Base-by-base conservation (phyloP, 2,888 invertebrate species). In the Chaitophorus viminalis region DNA sequence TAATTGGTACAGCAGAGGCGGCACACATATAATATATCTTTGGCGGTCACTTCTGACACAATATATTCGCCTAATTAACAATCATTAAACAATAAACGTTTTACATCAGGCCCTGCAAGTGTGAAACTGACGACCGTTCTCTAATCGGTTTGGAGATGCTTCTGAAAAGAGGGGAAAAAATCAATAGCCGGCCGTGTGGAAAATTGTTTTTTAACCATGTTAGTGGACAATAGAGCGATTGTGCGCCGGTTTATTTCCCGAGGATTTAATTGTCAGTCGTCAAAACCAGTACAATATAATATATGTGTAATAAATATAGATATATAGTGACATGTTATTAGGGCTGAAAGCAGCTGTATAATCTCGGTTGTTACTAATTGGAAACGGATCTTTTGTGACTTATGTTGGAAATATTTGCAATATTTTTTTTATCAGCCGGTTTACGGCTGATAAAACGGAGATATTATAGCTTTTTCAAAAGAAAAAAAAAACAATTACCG, bases 131-230 rank as follows among this genome's bases (percentile, higher is more conserved):
- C 76, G 39, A 36, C 18, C 36, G 65, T 76, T 68, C 46, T 75
- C 46, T 75, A 84, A 84, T 84, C 83, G 83, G 83, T 84, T 84
- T 33, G 74, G 82, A 75, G 75, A 76, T 21, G 65, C 65, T 25
- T 75, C 36, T 39, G 29, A 52, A 86, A 72, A 78, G 54, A 54
- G 72, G 31, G n/a, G 52, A 79, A 36, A 78, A 86, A 87, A 87
- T 87, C 86, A 81, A 87, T 87, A 87, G 60, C 72, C 86, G 74
- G 54, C 79, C 86, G 79, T 31, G 86, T 65, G 86, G 86, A 87
- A 87, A 87, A 87, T 87, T 87, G 79, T 87, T 87, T 87, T 87
- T 87, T 87, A 87, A 87, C 86, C 86, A 36, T 74, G 86, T 87
- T 87, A 87, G 79, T 33, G 79, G 74, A 87, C 86, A 87, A 87